These are phyloP conservation scores for Colostygia pectinataria DNA, from an alignment of 2,888 invertebrate genomes.

Conservation along the genomic window DNA sequence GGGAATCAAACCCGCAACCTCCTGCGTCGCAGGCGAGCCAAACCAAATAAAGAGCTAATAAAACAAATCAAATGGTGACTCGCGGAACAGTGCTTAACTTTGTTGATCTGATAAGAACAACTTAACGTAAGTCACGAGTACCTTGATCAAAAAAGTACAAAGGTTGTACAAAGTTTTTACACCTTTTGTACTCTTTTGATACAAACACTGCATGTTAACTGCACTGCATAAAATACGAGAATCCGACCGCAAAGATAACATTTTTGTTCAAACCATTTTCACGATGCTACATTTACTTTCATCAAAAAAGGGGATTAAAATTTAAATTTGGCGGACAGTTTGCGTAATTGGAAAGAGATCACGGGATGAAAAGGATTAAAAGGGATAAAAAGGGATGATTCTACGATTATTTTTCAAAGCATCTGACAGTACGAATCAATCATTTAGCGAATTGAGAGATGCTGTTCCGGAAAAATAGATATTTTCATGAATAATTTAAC, in stretches of 20 bases:
- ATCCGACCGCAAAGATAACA: background rate
- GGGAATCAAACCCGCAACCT: too few species aligned
- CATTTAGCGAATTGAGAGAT: conserved; percentile 4
- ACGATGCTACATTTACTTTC: background rate
- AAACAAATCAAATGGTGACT: too few species aligned
- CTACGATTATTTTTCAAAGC: conserved; percentile 15
- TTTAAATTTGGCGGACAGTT: conserved; percentile 43
- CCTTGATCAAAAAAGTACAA: too few species aligned
- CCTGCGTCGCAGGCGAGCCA: too few species aligned
- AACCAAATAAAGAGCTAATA: too few species aligned
- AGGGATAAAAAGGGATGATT: conserved; percentile 33
- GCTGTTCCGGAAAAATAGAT: conserved; percentile 1
- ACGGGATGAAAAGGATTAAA: conserved; percentile 41
- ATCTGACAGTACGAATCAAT: conserved; percentile 15
- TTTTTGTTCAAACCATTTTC: background rate
- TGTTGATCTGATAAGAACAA: too few species aligned
- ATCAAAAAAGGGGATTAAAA: conserved; percentile 40
- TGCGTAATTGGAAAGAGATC: conserved; percentile 50
- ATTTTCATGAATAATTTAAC: conserved; percentile 2
- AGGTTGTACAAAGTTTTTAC: too few species aligned
- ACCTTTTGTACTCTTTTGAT: too few species aligned
- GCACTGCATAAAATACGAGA: too few species aligned
- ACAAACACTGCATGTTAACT: too few species aligned
- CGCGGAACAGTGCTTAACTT: too few species aligned
- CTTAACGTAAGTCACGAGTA: too few species aligned